Percentiles rank a stretch among this genome's conserved stretches.
Evolutionary conservation across 2,113 vertebrate species (phyloP).

Genomic region (Sturnus vulgaris): DNA sequence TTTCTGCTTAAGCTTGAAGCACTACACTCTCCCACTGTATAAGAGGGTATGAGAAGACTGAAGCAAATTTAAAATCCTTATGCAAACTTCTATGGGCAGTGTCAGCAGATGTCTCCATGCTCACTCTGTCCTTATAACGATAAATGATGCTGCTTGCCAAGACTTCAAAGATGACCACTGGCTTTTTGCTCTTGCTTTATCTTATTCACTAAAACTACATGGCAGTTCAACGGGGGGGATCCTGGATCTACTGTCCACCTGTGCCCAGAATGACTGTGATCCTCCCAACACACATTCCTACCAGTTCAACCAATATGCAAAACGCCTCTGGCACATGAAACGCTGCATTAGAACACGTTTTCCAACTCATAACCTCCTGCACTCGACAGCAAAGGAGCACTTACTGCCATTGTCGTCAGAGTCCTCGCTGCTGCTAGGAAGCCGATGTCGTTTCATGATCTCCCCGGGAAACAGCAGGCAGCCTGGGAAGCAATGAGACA

Average conservation of each 20-base stretch:
- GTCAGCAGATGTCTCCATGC: not conserved
- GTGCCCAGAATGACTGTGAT: not conserved
- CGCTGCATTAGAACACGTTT: constrained; percentile 12
- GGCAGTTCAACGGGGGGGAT: not conserved
- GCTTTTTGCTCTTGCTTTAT: not conserved
- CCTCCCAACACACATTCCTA: not conserved
- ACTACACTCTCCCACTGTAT: not conserved
- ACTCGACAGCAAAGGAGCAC: constrained; percentile 72
- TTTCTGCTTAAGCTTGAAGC: not conserved
- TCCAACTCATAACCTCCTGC: constrained; percentile 44
- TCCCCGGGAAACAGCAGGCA: constrained; percentile 73
- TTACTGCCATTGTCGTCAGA: constrained; percentile 97
- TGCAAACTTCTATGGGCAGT: not conserved
- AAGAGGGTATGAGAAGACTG: not conserved
- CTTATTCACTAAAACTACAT: not conserved
- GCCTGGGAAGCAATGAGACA: constrained; percentile 76
- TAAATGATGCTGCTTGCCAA: not conserved
- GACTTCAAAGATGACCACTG: not conserved
- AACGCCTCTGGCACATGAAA: constrained; percentile 25
- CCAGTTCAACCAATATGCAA: not conserved
- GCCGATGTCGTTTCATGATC: constrained; percentile 91
- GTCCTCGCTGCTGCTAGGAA: constrained; percentile 94
- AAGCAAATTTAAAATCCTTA: not conserved
- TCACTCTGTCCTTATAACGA: not conserved
- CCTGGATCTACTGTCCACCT: not conserved